These are phyloP conservation scores for Lingula anatina DNA, from an alignment of 2,888 invertebrate species.

Conservation along the genomic window DNA sequence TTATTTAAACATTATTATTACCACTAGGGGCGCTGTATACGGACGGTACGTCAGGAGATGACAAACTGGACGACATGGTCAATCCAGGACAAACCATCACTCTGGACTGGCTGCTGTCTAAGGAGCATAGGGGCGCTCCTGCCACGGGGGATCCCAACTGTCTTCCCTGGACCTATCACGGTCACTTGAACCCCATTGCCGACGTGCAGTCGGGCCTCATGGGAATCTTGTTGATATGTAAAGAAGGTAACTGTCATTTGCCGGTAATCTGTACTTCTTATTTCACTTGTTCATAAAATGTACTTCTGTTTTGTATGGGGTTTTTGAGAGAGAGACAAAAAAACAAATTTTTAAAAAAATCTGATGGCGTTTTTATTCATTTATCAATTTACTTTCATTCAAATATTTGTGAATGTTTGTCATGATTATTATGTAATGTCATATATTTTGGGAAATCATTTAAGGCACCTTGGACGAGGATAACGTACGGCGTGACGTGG, in stretches of 20 bases:
- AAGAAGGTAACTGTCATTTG: too few relatives aligned
- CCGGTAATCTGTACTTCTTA: too few relatives aligned
- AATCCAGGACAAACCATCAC: constrained; percentile 18
- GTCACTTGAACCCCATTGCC: constrained; percentile 18
- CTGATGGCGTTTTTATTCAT: too few relatives aligned
- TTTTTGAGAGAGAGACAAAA: too few relatives aligned
- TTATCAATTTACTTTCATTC: too few relatives aligned
- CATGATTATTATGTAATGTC: too few relatives aligned
- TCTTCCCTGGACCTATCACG: constrained; percentile 26
- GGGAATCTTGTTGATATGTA: constrained; percentile 22
- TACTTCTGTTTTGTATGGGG: too few relatives aligned
- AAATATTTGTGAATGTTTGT: too few relatives aligned
- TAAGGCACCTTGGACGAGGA: constrained; percentile 14
- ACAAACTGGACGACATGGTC: constrained; percentile 19
- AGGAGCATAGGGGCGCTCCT: constrained; percentile 15
- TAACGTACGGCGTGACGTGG: constrained; percentile 16
- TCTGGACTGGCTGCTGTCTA: constrained; percentile 7
- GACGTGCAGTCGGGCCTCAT: constrained; percentile 24
- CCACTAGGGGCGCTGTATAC: constrained; percentile 22
- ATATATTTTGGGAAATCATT: too few relatives aligned
- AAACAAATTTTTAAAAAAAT: too few relatives aligned
- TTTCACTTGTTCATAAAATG: too few relatives aligned
- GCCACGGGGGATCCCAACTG: constrained; percentile 20
- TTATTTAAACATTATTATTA: too few relatives aligned
- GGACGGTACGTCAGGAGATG: constrained; percentile 15